phyloP scores from a whole-genome alignment of 2,113 vertebrate genomes.

The Oreochromis tanganicae region DNA sequence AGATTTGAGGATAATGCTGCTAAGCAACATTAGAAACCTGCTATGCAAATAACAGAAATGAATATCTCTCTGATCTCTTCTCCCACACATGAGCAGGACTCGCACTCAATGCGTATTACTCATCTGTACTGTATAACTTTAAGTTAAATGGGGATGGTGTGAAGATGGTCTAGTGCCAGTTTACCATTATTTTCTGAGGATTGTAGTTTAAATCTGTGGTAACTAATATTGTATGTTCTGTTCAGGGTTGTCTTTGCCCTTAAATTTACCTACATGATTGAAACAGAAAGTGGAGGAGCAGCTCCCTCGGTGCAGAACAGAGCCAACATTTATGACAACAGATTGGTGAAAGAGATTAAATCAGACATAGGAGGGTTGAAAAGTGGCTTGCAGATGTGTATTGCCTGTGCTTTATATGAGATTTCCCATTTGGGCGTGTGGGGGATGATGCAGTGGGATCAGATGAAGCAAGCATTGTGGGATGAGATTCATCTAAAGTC shows the following conservation, averaged over 20 bases:
- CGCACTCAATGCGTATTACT: not conserved
- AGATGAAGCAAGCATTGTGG: not conserved
- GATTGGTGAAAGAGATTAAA: not conserved
- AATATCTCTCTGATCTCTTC: not conserved
- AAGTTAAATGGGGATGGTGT: not conserved
- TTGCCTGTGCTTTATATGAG: not conserved
- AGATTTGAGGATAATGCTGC: slow-evolving; percentile 5
- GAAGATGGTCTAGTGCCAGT: not conserved
- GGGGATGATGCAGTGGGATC: not conserved
- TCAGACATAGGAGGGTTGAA: not conserved
- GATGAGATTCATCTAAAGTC: not conserved
- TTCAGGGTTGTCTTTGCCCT: not conserved
- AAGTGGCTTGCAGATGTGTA: not conserved
- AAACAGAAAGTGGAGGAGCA: not conserved
- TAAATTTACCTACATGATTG: not conserved
- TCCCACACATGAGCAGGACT: not conserved
- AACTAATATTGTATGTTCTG: not conserved
- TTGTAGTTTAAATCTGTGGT: not conserved
- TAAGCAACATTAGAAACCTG: slow-evolving; percentile 3
- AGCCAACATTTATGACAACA: not conserved
- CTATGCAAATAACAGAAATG: not conserved
- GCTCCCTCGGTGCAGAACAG: not conserved
- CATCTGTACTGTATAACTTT: not conserved
- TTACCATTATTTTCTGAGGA: not conserved
- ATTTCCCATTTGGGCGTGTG: not conserved